A percentile compares a stretch with the other conserved stretches of the same genome.
phyloP scores from a whole-genome alignment of 2,888 invertebrate species.

The Trichogramma evanescens region DNA sequence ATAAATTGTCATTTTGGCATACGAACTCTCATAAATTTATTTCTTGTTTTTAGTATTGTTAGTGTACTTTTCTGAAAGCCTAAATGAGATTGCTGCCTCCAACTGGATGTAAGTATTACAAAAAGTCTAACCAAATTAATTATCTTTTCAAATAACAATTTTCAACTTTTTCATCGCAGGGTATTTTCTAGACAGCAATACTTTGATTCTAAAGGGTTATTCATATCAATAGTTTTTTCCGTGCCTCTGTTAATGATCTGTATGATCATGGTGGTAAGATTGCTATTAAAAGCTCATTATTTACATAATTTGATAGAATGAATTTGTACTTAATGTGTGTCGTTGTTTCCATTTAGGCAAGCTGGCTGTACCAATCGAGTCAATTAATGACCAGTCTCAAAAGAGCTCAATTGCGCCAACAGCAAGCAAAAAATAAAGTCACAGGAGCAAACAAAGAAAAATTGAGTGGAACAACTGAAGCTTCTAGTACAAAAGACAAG shows the following conservation, averaged over 20 bases:
- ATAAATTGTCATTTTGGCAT: background rate
- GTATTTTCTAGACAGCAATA: conserved; percentile 86
- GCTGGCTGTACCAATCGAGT: conserved; percentile 84
- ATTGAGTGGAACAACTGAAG: conserved; percentile 21
- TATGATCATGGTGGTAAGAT: conserved; percentile 88
- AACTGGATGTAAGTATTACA: conserved; percentile 63
- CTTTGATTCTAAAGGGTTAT: conserved; percentile 87
- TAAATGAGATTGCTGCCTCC: conserved; percentile 80
- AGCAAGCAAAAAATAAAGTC: conserved; percentile 50
- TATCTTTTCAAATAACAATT: conserved; percentile 1
- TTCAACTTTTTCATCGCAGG: conserved; percentile 40
- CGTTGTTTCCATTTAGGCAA: conserved; percentile 57
- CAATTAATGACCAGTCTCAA: conserved; percentile 80
- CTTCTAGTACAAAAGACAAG: conserved; percentile 15
- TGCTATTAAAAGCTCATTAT: background rate
- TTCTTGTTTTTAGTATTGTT: conserved; percentile 62
- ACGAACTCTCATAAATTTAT: conserved; percentile 3
- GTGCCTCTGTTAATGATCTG: conserved; percentile 86
- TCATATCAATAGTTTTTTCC: conserved; percentile 91
- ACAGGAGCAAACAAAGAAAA: conserved; percentile 26
- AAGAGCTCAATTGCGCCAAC: conserved; percentile 68
- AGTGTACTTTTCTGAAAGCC: conserved; percentile 84
- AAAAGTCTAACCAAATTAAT: conserved; percentile 6
- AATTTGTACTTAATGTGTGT: background rate
- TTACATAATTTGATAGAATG: background rate